phyloP scores from a whole-genome alignment of 2,888 invertebrate species.

The Drosophila fulvimacula region DNA sequence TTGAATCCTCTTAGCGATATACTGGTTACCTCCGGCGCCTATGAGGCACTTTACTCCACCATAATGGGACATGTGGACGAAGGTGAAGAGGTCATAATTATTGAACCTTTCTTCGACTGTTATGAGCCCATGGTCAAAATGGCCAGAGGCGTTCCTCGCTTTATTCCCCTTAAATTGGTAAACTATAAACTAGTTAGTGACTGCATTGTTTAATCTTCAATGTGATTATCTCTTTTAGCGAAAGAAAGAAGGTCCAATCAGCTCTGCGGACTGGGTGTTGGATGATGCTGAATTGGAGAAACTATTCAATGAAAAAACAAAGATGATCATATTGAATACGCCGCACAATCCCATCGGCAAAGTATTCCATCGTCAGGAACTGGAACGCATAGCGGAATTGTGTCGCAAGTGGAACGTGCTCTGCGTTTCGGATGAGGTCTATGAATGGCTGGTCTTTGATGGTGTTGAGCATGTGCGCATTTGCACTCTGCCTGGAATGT shows the following conservation, averaged over 20 bases:
- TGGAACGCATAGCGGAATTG: slow-evolving; percentile 92
- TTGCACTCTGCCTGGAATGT: slow-evolving; percentile 98
- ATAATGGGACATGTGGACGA: slow-evolving; percentile 94
- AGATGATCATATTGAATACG: slow-evolving; percentile 97
- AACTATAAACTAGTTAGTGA: slow-evolving; percentile 66
- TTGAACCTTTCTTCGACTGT: slow-evolving; percentile 99
- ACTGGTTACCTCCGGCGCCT: slow-evolving; percentile 96
- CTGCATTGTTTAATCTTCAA: background rate
- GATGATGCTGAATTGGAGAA: slow-evolving; percentile 92
- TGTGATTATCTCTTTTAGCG: slow-evolving; percentile 52
- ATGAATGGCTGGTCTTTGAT: slow-evolving; percentile 97
- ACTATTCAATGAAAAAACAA: slow-evolving; percentile 94
- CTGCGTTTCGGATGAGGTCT: slow-evolving; percentile 98
- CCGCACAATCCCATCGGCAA: slow-evolving; percentile 99
- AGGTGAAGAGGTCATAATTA: slow-evolving; percentile 97
- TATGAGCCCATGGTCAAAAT: slow-evolving; percentile 97
- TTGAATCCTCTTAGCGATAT: slow-evolving; percentile 95
- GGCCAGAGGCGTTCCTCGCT: slow-evolving; percentile 94
- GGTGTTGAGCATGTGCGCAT: slow-evolving; percentile 94
- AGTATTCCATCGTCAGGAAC: slow-evolving; percentile 88
- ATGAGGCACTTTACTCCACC: slow-evolving; percentile 95
- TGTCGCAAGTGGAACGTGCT: slow-evolving; percentile 97
- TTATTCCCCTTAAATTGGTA: slow-evolving; percentile 94
- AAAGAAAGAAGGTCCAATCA: slow-evolving; percentile 82
- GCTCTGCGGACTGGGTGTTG: slow-evolving; percentile 94